phyloP scores from a whole-genome alignment of 2,113 vertebrate species.

The Cranoglanis bouderius region DNA sequence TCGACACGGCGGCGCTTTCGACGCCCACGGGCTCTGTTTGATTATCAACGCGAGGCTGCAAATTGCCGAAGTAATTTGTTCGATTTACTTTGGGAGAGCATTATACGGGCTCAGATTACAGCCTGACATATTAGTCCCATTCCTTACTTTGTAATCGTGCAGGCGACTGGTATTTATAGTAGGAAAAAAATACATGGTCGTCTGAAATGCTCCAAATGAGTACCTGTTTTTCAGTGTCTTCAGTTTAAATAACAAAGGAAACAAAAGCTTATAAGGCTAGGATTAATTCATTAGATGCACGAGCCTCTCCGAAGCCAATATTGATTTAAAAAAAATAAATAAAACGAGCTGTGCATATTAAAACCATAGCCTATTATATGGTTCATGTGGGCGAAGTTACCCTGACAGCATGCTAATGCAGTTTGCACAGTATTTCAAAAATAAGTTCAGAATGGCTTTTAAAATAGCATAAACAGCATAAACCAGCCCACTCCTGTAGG shows the following conservation, averaged over 20 bases:
- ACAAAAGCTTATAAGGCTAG: neutral
- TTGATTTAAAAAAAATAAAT: no score
- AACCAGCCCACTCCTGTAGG: neutral
- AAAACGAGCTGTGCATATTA: neutral
- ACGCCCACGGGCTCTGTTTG: constrained; percentile 50
- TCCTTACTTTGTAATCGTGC: neutral
- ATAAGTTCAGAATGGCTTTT: neutral
- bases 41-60: constrained; percentile 41
- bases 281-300: neutral
- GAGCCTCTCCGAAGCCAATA: neutral
- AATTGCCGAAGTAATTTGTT: constrained; percentile 19
- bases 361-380: neutral
- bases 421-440: neutral
- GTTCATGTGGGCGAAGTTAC: neutral
- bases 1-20: constrained; percentile 50
- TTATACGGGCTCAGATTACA: neutral
- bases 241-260: neutral
- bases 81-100: neutral
- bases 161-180: neutral
- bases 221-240: neutral
- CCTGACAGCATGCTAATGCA: neutral
- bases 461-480: neutral
- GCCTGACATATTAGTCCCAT: neutral
- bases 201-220: neutral
- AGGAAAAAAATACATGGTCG: no score